Base-by-base conservation (phyloP, 2,113 vertebrate genomes). In the Dromas ardeola region DNA sequence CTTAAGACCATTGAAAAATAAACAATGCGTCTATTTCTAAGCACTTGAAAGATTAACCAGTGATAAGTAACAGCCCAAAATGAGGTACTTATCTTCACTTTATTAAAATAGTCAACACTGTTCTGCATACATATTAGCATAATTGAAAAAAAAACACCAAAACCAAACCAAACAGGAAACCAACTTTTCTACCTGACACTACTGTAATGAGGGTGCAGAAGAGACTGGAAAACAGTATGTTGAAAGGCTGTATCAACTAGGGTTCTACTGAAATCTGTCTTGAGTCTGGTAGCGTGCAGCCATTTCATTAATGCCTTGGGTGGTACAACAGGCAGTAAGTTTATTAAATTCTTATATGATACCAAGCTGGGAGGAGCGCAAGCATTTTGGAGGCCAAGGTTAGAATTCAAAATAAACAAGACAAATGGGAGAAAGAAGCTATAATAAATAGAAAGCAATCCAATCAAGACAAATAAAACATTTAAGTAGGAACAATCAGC, bases 371-470 rank as follows among this genome's bases (percentile, higher is more conserved):
- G 34, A 88, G 15, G 67, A 96, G 53, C 21, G 30, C 22, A 73
- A 88, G 32, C 45, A 81, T 94, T 94, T 93, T 83, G 70, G 78
- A 88, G 53, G 70, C 77, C 74, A 90, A 87, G 40, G 70, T 86
- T 90, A 90, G 66, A 93, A 95, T 86, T 88, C 62, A 93, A 90
- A 96, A 86, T 86, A 77, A 96, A 32, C 42, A 83, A 90, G 95
- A 95, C 20, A 94, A 96, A 96, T 94, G 40, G 62, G 58, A 77
- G 49, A 93, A 94, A 90, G 67, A 80, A 63, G 18, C 40, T 65
- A 32, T 94, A 94, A 90, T 91, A 95, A 92, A 95, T 66, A 95
- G 66, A 80, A 93, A 73, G 45, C 40, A 62, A 93, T 93, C 65
- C 34, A 93, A 88, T 87, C 74, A 82, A 87, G 89, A 25, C 42